Evolutionary conservation across 2,113 vertebrate genomes (phyloP), one percentile per base, ranked within the genome.

Genomic region (Hydrolagus affinis): DNA sequence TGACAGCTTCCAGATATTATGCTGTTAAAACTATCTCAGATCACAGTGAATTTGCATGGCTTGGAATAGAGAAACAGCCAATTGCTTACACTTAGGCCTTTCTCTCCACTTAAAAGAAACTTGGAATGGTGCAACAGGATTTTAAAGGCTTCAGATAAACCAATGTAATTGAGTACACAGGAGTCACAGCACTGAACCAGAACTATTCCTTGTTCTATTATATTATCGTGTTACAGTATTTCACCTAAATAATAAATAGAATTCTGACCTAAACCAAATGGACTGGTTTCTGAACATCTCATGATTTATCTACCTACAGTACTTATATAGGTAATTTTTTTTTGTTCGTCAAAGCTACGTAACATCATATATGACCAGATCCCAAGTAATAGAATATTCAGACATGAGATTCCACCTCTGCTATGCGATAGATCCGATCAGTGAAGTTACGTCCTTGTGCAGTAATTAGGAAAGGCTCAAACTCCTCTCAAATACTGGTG

Each of bases 201-300:
- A 17, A 68, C 30, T 83, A 83, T 62, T 83, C 60, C 17, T 83
- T 66, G 62, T 44, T 44, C 44, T 44, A 44, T 44, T 44, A 44
- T 44, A 44, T 44, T 80, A 60, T 30, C 66, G 21, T 68, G 60
- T 83, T 30, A 11, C 60, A 66, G 66, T 66, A 32, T 2, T 64
- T 83, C 62, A 44, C 44, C 44, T 44, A 83, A 60, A 83, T 68
- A 75, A 75, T 75, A 83, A 83, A 83, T 83, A 83, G 62, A 83
- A 83, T 83, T 83, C 78, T 83, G 60, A 83, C 25, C 78, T 83
- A 83, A 83, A 83, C 78, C 78, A 83, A 56, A 83, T 30, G 78
- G 62, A 62, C 78, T 83, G 77, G 77, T 25, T 66, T 83, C 15
- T 83, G 62, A 75, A 73, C 23, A 64, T 44, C 7, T 75, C 78